A percentile compares a stretch with the other conserved stretches of the same genome.
phyloP scores from a whole-genome alignment of 2,797 vertebrate genomes.

The Naso thynnoides region DNA sequence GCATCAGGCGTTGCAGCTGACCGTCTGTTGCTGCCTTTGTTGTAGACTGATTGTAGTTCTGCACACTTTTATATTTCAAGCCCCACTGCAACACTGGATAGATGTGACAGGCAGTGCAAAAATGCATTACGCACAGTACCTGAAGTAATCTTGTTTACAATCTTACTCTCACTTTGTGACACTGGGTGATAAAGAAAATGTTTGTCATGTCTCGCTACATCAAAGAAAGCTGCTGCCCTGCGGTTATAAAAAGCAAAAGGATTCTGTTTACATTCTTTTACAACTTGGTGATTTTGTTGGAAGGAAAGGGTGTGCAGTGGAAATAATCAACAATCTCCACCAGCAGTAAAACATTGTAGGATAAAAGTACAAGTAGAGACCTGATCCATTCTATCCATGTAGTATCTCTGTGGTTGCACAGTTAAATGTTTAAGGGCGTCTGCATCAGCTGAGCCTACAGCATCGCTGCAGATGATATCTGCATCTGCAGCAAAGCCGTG shows the following conservation, averaged over 20 bases:
- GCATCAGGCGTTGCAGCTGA: background rate
- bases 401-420: background rate
- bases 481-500: background rate
- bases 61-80: background rate
- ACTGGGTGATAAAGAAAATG: background rate
- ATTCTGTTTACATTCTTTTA: background rate
- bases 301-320: background rate
- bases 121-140: background rate
- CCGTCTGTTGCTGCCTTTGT: background rate
- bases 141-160: slow-evolving; percentile 3
- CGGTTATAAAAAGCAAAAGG: background rate
- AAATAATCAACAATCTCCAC: background rate
- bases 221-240: background rate
- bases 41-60: background rate
- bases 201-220: background rate
- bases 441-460: background rate
- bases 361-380: background rate
- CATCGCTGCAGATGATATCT: background rate
- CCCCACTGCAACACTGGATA: background rate
- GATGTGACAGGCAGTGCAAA: background rate
- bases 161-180: slow-evolving; percentile 1
- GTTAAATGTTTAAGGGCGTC: background rate
- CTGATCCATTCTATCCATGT: background rate
- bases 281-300: background rate
- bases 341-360: background rate